phyloP scores from a whole-genome alignment of 2,888 invertebrate species.

The Papilio gigon region DNA sequence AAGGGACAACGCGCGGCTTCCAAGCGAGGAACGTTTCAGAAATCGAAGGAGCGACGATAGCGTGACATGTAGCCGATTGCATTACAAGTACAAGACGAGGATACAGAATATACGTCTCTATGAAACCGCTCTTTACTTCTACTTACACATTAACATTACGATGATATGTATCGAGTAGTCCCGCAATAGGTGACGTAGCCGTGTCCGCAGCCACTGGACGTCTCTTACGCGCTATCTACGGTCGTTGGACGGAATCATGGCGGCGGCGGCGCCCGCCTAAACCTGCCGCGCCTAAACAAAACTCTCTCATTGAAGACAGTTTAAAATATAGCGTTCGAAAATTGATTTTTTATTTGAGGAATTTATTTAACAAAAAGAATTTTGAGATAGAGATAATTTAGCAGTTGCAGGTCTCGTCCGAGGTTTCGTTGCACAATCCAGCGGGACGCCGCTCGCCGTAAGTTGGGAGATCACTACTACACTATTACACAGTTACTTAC shows the following conservation, averaged over 20 bases:
- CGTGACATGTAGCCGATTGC: slow-evolving; percentile 81
- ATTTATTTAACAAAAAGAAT: slow-evolving; percentile 50
- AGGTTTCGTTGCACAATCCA: slow-evolving; percentile 78
- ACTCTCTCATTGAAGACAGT: slow-evolving; percentile 51
- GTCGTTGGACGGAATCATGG: slow-evolving; percentile 83
- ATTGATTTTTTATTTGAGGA: not conserved
- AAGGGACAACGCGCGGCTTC: slow-evolving; percentile 53
- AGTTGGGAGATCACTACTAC: slow-evolving; percentile 82
- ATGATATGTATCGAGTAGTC: slow-evolving; percentile 89
- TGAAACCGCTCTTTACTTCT: slow-evolving; percentile 81
- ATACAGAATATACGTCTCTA: slow-evolving; percentile 83
- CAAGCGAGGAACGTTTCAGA: slow-evolving; percentile 65
- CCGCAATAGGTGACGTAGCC: slow-evolving; percentile 83
- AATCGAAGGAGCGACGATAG: slow-evolving; percentile 55
- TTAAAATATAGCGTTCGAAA: not conserved
- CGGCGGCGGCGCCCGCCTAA: slow-evolving; percentile 68
- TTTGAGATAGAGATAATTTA: slow-evolving; percentile 44
- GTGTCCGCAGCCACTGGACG: slow-evolving; percentile 83
- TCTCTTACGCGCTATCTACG: slow-evolving; percentile 83
- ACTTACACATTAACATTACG: slow-evolving; percentile 85
- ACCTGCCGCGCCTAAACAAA: slow-evolving; percentile 50
- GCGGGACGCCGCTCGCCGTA: slow-evolving; percentile 72
- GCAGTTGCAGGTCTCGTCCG: slow-evolving; percentile 39
- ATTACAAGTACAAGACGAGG: slow-evolving; percentile 77
- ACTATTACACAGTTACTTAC: slow-evolving; percentile 79